Base-by-base conservation (phyloP, 1,140 invertebrate genomes). In the Drosophila athabasca region DNA sequence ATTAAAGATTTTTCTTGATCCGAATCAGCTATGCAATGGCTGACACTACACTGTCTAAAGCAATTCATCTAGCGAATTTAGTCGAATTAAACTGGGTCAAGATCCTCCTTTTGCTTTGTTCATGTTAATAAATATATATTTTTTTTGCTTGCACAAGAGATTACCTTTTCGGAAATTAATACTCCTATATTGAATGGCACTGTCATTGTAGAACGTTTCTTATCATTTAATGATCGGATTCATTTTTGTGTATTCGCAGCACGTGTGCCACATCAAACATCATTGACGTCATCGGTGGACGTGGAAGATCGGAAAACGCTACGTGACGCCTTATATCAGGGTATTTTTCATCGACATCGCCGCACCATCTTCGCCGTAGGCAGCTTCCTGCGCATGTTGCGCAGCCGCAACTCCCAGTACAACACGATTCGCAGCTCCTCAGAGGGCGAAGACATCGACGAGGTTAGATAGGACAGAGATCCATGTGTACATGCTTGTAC, bases 361-460 rank as follows among this genome's bases (percentile, higher is more conserved):
- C 94, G 95, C 88, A 96, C 95, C 19, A 96, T 96, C 85, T 95
- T 96, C 84, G 95, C 95, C 39, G 93, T 96, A 53, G 95, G 95
- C 35, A 96, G 95, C 53, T 96, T 96, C 89, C 93, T 96, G 44
- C 94, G 95, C 62, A 96, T 96, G 95, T 92, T 96, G 68, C 95
- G 94, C 91, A 95, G 95, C 91, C 95, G 95, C 92, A 96, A 95
- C 67, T 95, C 95, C 73, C 96, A 96, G 90, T 96, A 96, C 71
- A 95, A 96, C 91, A 96, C 95, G 35, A 96, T 96, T 92, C 91
- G 94, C 65, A 92, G 91, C 67, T 91, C 91, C 26, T 92, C 91
- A 13, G 91, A 92, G 60, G 91, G 87, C 52, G 91, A 92, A 68
- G 91, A 91, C 48, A 85, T 91, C 57, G 90, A 92, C 69, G 91